Evolutionary conservation across 2,113 vertebrate genomes (phyloP), one percentile per base, ranked within the genome.

Genomic region (Campylomormyrus tamandua): DNA sequence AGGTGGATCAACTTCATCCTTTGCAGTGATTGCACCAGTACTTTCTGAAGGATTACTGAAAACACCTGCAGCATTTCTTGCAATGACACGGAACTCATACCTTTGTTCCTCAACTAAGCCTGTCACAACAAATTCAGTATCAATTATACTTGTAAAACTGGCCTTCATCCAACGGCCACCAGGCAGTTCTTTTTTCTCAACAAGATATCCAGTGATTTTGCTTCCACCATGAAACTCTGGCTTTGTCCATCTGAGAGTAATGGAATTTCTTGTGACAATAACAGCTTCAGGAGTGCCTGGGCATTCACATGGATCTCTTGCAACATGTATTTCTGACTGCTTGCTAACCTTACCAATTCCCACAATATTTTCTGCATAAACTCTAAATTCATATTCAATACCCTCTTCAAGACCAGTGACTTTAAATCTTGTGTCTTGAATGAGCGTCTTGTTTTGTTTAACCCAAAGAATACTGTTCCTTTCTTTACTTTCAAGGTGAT

Each of bases 161-260:
- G 98, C 98, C 93, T 99, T 99, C 98, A 99, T 99, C 98, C 98
- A 99, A 35, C 98, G 98, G 7, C 98, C 98, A 1, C 96, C 96
- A 24, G 96, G 93, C 85, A 96, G 92, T 90, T 99, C 96, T 91
- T 98, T 99, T 95, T 98, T 99, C 94, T 99, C 98, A 94, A 99
- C 97, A 88, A 98, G 88, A 88, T 99, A 99, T 46, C 98, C 98
- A 74, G 97, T 99, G 92, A 99, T 97, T 92, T 98, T 98, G 92
- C 97, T 98, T 91, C 98, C 98, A 49, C 96, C 98, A 92, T 99
- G 97, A 90, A 97, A 98, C 83, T 95, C 95, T 62, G 98, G 98
- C 92, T 98, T 98, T 91, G 97, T 97, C 98, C 98, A 99, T 91
- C 97, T 96, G 88, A 99, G 96, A 53, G 97, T 98, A 90, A 99